A percentile compares a stretch with the other conserved stretches of the same genome.
Evolutionary conservation across 1,140 invertebrate genomes (phyloP).

Genomic region (Lutraria rhynchaena): DNA sequence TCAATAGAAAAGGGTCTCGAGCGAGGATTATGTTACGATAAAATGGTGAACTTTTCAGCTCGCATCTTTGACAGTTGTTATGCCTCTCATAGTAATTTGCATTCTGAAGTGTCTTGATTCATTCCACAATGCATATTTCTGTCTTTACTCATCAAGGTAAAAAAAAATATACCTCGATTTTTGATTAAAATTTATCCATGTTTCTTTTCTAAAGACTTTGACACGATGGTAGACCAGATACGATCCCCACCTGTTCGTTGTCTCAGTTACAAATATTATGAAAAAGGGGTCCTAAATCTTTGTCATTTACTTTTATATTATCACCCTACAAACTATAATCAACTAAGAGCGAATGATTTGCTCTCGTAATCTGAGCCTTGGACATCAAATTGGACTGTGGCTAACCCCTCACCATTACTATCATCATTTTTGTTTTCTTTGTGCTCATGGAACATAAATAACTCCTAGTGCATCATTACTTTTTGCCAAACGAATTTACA

Average conservation of each 20-base stretch:
- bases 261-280: constrained; percentile 46
- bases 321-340: constrained; percentile 57
- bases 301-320: constrained; percentile 59
- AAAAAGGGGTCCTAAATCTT: constrained; percentile 49
- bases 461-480: too few species aligned
- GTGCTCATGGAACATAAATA: constrained; percentile 46
- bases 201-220: constrained; percentile 9
- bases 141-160: constrained; percentile 49
- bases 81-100: constrained; percentile 33
- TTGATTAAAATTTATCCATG: constrained; percentile 47
- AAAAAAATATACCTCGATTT: constrained; percentile 40
- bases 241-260: constrained; percentile 37
- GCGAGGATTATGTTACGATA: constrained; percentile 20
- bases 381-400: constrained; percentile 31
- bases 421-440: constrained; percentile 40
- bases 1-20: neutral
- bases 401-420: constrained; percentile 23
- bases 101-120: neutral
- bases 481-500: too few species aligned
- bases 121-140: constrained; percentile 30
- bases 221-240: constrained; percentile 26
- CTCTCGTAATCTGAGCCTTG: constrained; percentile 33
- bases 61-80: constrained; percentile 5
- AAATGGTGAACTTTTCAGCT: neutral
- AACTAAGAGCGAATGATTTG: constrained; percentile 46